These are phyloP conservation scores for Parasteatoda lunata DNA, from an alignment of 2,888 invertebrate species.

Conservation along the genomic window DNA sequence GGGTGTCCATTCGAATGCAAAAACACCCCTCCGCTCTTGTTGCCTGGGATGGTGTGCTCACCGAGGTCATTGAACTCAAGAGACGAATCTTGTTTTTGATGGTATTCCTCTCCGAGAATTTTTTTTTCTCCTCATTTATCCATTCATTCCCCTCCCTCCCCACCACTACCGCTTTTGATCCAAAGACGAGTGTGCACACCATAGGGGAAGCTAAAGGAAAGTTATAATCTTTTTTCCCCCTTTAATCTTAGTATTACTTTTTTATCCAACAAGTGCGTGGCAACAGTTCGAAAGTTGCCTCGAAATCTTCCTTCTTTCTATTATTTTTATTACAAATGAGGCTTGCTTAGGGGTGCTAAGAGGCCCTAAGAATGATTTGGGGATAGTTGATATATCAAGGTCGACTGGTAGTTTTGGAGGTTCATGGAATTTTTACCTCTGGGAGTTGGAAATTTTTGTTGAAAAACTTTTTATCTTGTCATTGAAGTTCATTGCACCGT, in stretches of 20 bases:
- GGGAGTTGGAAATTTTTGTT: neutral
- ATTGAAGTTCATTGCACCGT: neutral
- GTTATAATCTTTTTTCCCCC: slow-evolving; percentile 15
- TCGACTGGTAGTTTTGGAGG: neutral
- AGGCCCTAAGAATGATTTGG: neutral
- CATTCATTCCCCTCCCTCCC: slow-evolving; percentile 10
- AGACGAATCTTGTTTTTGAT: slow-evolving; percentile 31
- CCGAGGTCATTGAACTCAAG: slow-evolving; percentile 50
- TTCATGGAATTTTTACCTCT: neutral
- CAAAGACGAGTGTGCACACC: slow-evolving; percentile 46
- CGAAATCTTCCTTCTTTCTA: neutral
- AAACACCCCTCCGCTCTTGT: slow-evolving; percentile 45
- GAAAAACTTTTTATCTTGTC: neutral
- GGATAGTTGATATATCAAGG: neutral
- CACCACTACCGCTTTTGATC: slow-evolving; percentile 22
- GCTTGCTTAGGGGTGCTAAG: neutral
- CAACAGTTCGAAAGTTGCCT: slow-evolving; percentile 6
- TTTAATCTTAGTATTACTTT: slow-evolving; percentile 13
- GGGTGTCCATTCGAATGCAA: slow-evolving; percentile 21
- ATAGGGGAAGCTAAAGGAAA: slow-evolving; percentile 27
- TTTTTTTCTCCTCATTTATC: slow-evolving; percentile 34
- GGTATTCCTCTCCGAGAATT: slow-evolving; percentile 6
- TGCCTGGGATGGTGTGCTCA: slow-evolving; percentile 49
- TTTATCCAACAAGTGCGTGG: slow-evolving; percentile 27
- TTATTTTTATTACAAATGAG: neutral